phyloP scores from a whole-genome alignment of 2,888 invertebrate species.

The Oxyscelio sp. region DNA sequence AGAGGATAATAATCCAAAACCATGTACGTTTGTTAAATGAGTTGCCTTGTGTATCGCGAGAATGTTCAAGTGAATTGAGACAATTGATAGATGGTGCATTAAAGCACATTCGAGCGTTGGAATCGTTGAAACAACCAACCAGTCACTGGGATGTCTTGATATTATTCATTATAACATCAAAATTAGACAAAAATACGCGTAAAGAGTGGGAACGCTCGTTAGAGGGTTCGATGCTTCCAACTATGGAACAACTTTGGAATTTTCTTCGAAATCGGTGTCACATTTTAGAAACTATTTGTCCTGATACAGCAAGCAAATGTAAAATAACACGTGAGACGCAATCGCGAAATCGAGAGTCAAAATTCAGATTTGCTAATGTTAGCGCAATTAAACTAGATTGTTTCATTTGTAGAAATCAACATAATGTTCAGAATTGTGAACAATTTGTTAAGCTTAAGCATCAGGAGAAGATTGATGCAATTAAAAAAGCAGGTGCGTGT shows the following conservation, averaged over 20 bases:
- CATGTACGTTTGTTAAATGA: conserved; percentile 61
- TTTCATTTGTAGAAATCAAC: neutral
- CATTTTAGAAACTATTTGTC: conserved; percentile 62
- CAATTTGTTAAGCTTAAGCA: neutral
- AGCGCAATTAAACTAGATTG: too few species aligned
- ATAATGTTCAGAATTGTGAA: neutral
- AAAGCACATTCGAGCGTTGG: conserved; percentile 62
- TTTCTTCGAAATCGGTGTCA: conserved; percentile 57
- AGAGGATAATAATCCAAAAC: conserved; percentile 49
- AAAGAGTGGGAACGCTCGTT: too few species aligned
- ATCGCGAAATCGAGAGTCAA: too few species aligned
- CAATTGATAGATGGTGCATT: conserved; percentile 63
- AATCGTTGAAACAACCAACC: conserved; percentile 56
- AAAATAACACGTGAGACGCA: neutral
- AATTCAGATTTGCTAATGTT: too few species aligned
- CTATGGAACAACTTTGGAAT: conserved; percentile 2
- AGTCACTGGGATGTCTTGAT: conserved; percentile 66
- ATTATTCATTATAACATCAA: conserved; percentile 60
- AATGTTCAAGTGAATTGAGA: conserved; percentile 62
- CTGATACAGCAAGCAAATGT: conserved; percentile 2
- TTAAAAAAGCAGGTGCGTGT: too few species aligned
- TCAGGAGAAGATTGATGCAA: too few species aligned
- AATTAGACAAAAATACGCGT: conserved; percentile 52
- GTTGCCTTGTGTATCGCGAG: conserved; percentile 53
- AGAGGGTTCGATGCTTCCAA: conserved; percentile 7